Conservation (phyloP, 2,888 invertebrate species). For the Mechanitis messenoides region DNA sequence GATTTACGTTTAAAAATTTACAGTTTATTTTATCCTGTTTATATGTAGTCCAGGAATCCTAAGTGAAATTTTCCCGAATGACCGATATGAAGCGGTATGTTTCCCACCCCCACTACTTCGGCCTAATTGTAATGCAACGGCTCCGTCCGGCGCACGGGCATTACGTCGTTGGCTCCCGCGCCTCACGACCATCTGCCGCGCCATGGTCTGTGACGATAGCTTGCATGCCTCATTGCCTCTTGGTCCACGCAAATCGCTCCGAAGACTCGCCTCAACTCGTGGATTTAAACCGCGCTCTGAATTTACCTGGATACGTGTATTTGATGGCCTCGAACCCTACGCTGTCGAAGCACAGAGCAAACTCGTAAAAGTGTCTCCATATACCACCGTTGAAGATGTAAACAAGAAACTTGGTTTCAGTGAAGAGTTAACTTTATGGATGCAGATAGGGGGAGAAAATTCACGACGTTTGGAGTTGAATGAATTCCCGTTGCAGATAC, state of each 20-base stretch:
- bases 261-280: constrained; percentile 71
- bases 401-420: constrained; percentile 68
- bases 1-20: too few species aligned
- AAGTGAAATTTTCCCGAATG: constrained; percentile 60
- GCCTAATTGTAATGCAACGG: constrained; percentile 71
- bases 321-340: constrained; percentile 74
- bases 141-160: constrained; percentile 49
- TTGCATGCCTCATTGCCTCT: constrained; percentile 71
- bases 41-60: constrained; percentile 12
- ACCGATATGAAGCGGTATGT: constrained; percentile 67
- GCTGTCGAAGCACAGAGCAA: constrained; percentile 71
- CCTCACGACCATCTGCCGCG: constrained; percentile 43
- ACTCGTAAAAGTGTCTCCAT: constrained; percentile 75
- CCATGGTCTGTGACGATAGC: constrained; percentile 71
- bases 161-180: constrained; percentile 51
- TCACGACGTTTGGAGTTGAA: constrained; percentile 72
- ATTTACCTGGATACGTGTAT: constrained; percentile 79
- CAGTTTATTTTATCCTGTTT: neutral
- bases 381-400: constrained; percentile 75
- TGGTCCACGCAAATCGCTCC: constrained; percentile 64
- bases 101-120: constrained; percentile 74
- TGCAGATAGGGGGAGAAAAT: constrained; percentile 76
- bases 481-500: constrained; percentile 77
- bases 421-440: constrained; percentile 69
- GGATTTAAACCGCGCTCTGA: constrained; percentile 61